Evolutionary conservation across 1,140 invertebrate genomes (phyloP), one percentile per base, ranked within the genome.

Genomic region (Carposina sasakii): DNA sequence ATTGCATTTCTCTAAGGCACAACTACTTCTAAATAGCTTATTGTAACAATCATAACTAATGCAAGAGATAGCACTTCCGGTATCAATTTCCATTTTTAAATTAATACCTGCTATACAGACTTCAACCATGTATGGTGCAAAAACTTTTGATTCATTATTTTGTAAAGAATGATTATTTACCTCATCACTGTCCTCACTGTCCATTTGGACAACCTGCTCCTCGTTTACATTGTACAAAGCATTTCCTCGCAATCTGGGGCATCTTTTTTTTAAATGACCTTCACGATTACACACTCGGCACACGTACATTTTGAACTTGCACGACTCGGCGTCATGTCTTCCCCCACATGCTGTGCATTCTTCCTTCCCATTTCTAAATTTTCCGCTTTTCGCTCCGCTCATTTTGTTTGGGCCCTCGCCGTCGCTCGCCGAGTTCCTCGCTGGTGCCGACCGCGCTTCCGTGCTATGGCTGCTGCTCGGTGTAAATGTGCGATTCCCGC

Each of bases 21-120:
- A n/a, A n/a, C 15, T 8, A 8, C 9, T 33, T n/a, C n/a, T n/a
- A 33, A 33, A 33, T 13, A 33, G 15, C 4, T 33, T 33, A n/a
- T 33, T 33, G 15, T 33, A 33, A 15, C 31, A 33, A 10, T 13
- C 31, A 4, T 10, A 13, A 40, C 37, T 40, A 12, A 40, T 40
- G 21, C 37, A 40, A 1, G 21, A 40, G 15, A 40, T 40, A 9
- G 37, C 23, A 16, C 40, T 42, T 3, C 40, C 40, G 2, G 40
- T 28, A 26, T 42, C 40, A 13, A 42, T 17, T 17, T 42, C 40
- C 22, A 42, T 42, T 2, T n/a, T 3, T 17, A 42, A 26, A 12
- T 3, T n/a, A 2, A 13, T 12, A 5, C 24, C 13, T 9, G 26
- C 16, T 26, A 42, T 17, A 2, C 5, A 8, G 3, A 42, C 22